These are phyloP conservation scores for Tinamus major DNA, from an alignment of 2,797 vertebrate species.

Conservation along the genomic window DNA sequence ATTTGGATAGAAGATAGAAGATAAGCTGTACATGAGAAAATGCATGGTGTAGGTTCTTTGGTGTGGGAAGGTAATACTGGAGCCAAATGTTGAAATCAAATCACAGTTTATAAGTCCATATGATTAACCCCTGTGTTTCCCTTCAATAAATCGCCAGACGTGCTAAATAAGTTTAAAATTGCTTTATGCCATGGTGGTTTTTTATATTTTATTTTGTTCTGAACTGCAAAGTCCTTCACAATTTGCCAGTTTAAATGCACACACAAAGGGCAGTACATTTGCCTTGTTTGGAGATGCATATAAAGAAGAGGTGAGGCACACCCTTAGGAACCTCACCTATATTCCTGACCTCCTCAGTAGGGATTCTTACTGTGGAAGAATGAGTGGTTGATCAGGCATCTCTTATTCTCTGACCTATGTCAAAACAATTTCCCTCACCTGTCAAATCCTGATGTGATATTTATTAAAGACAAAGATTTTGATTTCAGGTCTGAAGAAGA, in stretches of 20 bases:
- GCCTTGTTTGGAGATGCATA: not conserved
- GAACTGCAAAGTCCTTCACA: not conserved
- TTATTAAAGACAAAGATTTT: not conserved
- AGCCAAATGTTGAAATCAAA: not conserved
- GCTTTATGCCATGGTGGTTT: not conserved
- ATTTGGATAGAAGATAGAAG: not conserved
- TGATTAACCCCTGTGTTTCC: fast-evolving
- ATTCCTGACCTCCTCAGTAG: not conserved
- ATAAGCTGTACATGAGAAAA: not conserved
- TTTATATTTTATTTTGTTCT: not conserved
- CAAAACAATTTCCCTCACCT: not conserved
- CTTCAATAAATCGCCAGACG: not conserved
- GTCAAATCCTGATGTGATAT: fast-evolving
- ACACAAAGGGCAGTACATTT: not conserved
- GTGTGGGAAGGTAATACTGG: not conserved
- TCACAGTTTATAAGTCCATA: not conserved
- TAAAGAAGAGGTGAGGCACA: not conserved
- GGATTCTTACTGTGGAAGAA: not conserved
- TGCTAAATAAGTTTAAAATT: not conserved
- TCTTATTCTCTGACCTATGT: not conserved
- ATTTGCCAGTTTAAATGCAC: not conserved
- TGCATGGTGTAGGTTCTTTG: not conserved
- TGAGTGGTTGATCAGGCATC: not conserved
- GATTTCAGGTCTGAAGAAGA: not conserved
- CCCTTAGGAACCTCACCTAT: not conserved